Conservation (phyloP, 2,113 vertebrate genomes). For the Cephalophus harveyi region DNA sequence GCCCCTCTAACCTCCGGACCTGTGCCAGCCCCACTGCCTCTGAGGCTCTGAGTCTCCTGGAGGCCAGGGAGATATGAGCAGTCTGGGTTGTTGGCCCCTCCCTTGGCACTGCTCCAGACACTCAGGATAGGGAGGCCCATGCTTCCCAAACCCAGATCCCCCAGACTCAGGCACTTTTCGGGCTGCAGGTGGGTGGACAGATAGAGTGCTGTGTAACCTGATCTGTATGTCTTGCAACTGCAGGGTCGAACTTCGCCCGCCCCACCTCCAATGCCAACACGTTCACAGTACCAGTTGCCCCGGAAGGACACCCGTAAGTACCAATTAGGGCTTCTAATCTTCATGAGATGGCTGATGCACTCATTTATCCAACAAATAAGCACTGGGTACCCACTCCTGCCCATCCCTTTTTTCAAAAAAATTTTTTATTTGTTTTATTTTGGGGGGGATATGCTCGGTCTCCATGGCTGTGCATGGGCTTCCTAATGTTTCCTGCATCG, state of each 20-base stretch:
- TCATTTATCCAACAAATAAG: not conserved
- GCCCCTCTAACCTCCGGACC: no score
- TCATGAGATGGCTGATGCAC: not conserved
- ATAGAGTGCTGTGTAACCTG: not conserved
- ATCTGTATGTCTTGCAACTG: not conserved
- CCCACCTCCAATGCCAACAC: not conserved
- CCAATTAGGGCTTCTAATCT: not conserved
- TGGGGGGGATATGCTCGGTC: not conserved
- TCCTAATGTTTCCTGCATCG: not conserved
- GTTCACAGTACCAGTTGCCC: not conserved
- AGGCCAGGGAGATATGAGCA: not conserved
- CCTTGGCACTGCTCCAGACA: not conserved
- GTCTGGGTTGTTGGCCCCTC: not conserved
- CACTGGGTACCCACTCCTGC: not conserved
- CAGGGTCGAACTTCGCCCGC: not conserved
- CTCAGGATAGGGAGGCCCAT: not conserved
- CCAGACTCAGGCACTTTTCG: not conserved
- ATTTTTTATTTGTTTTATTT: not conserved
- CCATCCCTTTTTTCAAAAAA: not conserved
- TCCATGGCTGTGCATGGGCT: not conserved
- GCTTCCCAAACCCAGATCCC: no score
- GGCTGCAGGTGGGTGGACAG: not conserved
- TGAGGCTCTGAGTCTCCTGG: not conserved
- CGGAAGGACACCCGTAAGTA: not conserved
- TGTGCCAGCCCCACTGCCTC: not conserved